Percentiles rank a stretch among this genome's conserved stretches.
phyloP scores from a whole-genome alignment of 2,797 vertebrate species.

The Hippoglossus hippoglossus region DNA sequence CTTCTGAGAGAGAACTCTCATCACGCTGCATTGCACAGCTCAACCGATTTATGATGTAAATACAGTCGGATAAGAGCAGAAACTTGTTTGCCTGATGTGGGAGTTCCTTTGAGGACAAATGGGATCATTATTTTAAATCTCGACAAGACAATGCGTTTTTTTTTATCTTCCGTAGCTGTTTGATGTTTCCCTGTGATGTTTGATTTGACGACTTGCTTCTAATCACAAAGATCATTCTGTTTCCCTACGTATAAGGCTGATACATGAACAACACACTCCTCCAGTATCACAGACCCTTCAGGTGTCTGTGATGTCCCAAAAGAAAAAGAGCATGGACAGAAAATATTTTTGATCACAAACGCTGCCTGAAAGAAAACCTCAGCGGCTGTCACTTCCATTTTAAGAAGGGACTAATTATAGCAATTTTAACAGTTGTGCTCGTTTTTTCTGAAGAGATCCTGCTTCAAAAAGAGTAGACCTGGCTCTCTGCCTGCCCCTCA shows the following conservation, averaged over 20 bases:
- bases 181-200: slow-evolving; percentile 49
- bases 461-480: slow-evolving; percentile 50
- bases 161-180: slow-evolving; percentile 56
- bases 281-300: slow-evolving; percentile 2
- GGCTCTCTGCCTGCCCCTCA: slow-evolving; percentile 36
- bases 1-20: background rate
- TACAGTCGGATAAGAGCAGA: slow-evolving; percentile 10
- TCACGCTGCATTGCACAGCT: slow-evolving; percentile 11
- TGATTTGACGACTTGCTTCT: slow-evolving; percentile 28
- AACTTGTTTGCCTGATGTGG: slow-evolving; percentile 16
- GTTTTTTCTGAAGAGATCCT: slow-evolving; percentile 52
- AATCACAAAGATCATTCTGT: slow-evolving; percentile 52
- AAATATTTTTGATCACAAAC: slow-evolving; percentile 5
- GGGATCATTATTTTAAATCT: slow-evolving; percentile 37
- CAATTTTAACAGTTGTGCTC: slow-evolving; percentile 50
- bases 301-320: slow-evolving; percentile 21
- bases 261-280: slow-evolving; percentile 27
- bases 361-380: slow-evolving; percentile 25
- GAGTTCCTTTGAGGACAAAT: slow-evolving; percentile 40
- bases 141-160: slow-evolving; percentile 26
- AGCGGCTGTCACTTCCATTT: slow-evolving; percentile 52
- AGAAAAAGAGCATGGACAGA: background rate
- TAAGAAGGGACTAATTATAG: slow-evolving; percentile 48
- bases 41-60: slow-evolving; percentile 18
- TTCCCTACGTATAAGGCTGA: slow-evolving; percentile 50